Conservation (phyloP, 2,888 invertebrate genomes). For the Phyllotreta cruciferae region DNA sequence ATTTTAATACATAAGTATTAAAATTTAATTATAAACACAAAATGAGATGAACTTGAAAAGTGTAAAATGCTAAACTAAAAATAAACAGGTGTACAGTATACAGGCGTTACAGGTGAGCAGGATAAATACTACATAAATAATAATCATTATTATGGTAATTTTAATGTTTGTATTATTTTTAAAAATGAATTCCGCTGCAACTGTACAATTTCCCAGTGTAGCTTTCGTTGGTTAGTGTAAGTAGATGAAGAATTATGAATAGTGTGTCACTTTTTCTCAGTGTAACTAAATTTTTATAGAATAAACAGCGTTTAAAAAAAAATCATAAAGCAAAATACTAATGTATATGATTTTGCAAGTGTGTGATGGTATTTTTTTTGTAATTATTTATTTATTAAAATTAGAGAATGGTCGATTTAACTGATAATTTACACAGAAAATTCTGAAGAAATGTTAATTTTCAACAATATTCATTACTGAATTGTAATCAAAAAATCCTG, state of each 20-base stretch:
- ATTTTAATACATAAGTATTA: too few species aligned
- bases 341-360: slow-evolving; percentile 44
- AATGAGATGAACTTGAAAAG: not conserved
- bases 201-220: slow-evolving; percentile 17
- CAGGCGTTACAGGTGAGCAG: slow-evolving; percentile 16
- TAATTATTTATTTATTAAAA: slow-evolving; percentile 29
- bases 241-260: slow-evolving; percentile 4
- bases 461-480: too few species aligned
- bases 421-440: slow-evolving; percentile 32
- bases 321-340: slow-evolving; percentile 31
- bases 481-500: too few species aligned
- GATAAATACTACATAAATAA: slow-evolving; percentile 23
- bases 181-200: slow-evolving; percentile 14
- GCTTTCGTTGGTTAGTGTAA: not conserved
- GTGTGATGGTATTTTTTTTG: slow-evolving; percentile 48
- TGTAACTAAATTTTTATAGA: slow-evolving; percentile 26
- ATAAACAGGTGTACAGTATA: slow-evolving; percentile 22
- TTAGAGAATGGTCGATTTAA: slow-evolving; percentile 30
- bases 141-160: too few species aligned
- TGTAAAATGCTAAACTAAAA: slow-evolving; percentile 3
- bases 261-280: slow-evolving; percentile 15
- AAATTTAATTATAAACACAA: too few species aligned
- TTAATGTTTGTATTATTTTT: too few species aligned
- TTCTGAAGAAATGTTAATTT: too few species aligned
- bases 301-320: slow-evolving; percentile 22